phyloP scores from a whole-genome alignment of 2,888 invertebrate species.

The Agyllia agylla region DNA sequence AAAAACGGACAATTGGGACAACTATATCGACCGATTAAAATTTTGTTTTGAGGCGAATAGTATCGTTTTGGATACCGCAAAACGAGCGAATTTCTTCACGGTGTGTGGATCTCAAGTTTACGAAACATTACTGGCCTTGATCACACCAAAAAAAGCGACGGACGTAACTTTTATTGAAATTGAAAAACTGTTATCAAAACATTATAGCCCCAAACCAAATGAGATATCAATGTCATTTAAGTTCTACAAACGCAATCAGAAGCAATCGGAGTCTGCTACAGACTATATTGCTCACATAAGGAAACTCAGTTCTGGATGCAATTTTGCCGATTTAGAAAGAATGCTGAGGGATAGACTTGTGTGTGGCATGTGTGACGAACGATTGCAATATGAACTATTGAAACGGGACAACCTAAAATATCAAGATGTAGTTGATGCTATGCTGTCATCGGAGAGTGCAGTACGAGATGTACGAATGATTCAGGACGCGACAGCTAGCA shows the following conservation, averaged over 20 bases:
- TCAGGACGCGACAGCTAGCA: neutral
- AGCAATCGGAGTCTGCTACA: slow-evolving; percentile 29
- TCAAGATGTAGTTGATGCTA: slow-evolving; percentile 56
- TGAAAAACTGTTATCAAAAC: slow-evolving; percentile 31
- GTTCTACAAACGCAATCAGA: slow-evolving; percentile 58
- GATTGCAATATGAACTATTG: slow-evolving; percentile 68
- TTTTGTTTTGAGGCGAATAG: slow-evolving; percentile 53
- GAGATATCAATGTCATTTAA: slow-evolving; percentile 54
- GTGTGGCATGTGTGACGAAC: slow-evolving; percentile 65
- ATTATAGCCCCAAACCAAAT: slow-evolving; percentile 55
- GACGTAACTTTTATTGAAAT: slow-evolving; percentile 40
- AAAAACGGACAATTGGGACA: slow-evolving; percentile 51
- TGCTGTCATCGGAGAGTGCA: slow-evolving; percentile 67
- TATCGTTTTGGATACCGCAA: slow-evolving; percentile 17
- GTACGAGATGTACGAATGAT: slow-evolving; percentile 56
- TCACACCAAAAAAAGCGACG: slow-evolving; percentile 26
- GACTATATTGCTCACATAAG: slow-evolving; percentile 43
- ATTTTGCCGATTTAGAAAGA: slow-evolving; percentile 67
- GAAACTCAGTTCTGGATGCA: slow-evolving; percentile 69
- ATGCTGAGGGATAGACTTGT: slow-evolving; percentile 72
- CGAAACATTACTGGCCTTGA: slow-evolving; percentile 34
- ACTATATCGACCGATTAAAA: slow-evolving; percentile 46
- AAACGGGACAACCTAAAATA: slow-evolving; percentile 62
- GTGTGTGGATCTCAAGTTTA: slow-evolving; percentile 41
- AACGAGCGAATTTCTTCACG: slow-evolving; percentile 45